phyloP scores from a whole-genome alignment of 2,113 vertebrate genomes.

The Chaenogobius annularis region DNA sequence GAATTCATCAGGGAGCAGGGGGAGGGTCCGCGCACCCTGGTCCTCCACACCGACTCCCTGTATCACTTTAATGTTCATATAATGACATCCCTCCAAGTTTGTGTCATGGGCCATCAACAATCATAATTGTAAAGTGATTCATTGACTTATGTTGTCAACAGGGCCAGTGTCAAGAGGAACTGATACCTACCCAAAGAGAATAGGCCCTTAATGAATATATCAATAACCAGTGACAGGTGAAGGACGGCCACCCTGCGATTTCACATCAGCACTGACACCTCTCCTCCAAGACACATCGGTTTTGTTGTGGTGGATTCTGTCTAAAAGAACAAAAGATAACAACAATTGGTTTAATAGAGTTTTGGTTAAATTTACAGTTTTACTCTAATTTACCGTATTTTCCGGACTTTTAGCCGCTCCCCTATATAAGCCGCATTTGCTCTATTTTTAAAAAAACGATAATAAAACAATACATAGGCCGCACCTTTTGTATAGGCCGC shows the following conservation, averaged over 20 bases:
- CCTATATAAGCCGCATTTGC: no score
- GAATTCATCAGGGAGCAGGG: conserved; percentile 46
- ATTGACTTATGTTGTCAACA: conserved; percentile 83
- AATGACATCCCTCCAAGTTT: conserved; percentile 81
- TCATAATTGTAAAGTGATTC: conserved; percentile 87
- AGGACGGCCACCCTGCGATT: conserved; percentile 74
- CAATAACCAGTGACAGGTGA: conserved; percentile 84
- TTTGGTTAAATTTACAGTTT: no score
- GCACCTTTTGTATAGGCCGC: no score
- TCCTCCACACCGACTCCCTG: conserved; percentile 68
- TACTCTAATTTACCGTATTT: no score
- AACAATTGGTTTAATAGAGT: conserved; percentile 33
- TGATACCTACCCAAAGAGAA: conserved; percentile 77
- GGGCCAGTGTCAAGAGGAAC: conserved; percentile 80
- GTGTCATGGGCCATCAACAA: conserved; percentile 85
- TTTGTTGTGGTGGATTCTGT: conserved; percentile 52
- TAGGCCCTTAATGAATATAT: conserved; percentile 82
- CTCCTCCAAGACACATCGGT: conserved; percentile 69
- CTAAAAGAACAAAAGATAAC: conserved; percentile 33
- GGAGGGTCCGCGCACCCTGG: conserved; percentile 45
- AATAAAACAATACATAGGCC: no score
- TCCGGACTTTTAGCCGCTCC: no score
- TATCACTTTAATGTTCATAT: conserved; percentile 84
- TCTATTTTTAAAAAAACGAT: no score
- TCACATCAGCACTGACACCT: conserved; percentile 78